phyloP scores from a whole-genome alignment of 2,797 vertebrate species.

The Spinibarbus caldwelli region DNA sequence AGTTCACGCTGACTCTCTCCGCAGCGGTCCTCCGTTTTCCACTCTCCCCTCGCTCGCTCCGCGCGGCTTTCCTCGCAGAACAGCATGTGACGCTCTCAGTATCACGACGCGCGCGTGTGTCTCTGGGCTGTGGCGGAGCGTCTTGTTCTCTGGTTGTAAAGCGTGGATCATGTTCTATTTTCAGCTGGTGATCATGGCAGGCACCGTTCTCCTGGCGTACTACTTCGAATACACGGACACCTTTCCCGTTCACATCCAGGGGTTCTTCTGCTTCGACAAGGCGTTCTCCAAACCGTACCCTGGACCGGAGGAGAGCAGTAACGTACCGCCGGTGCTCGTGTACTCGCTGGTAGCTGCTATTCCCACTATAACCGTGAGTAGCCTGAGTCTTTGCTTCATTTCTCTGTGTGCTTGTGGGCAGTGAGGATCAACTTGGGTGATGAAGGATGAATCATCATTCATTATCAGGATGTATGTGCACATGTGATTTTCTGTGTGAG shows the following conservation, averaged over 20 bases:
- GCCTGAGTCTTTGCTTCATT: neutral
- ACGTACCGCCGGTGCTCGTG: conserved; percentile 78
- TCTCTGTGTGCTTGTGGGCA: neutral
- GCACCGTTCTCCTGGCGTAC: conserved; percentile 82
- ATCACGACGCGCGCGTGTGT: conserved; percentile 50
- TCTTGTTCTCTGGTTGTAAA: conserved; percentile 52
- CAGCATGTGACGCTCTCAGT: conserved; percentile 39
- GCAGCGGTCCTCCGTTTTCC: conserved; percentile 39
- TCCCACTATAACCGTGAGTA: conserved; percentile 80
- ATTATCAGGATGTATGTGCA: conserved; percentile 9
- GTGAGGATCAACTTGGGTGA: conserved; percentile 40
- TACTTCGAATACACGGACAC: conserved; percentile 86
- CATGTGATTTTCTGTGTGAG: conserved; percentile 11
- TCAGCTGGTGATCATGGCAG: conserved; percentile 83
- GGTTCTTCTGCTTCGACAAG: conserved; percentile 86
- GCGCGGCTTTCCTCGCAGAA: conserved; percentile 21
- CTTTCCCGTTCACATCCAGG: conserved; percentile 83
- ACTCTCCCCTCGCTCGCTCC: conserved; percentile 14
- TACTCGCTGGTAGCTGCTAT: conserved; percentile 81
- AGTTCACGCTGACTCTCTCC: conserved; percentile 25
- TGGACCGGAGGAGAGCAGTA: conserved; percentile 80
- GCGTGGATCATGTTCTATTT: conserved; percentile 67
- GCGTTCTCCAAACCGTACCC: conserved; percentile 84
- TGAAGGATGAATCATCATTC: conserved; percentile 9
- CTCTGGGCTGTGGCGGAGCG: conserved; percentile 48